A percentile compares a stretch with the other conserved stretches of the same genome.
Conservation (phyloP, 2,888 invertebrate genomes). For the Andrena praecox region DNA sequence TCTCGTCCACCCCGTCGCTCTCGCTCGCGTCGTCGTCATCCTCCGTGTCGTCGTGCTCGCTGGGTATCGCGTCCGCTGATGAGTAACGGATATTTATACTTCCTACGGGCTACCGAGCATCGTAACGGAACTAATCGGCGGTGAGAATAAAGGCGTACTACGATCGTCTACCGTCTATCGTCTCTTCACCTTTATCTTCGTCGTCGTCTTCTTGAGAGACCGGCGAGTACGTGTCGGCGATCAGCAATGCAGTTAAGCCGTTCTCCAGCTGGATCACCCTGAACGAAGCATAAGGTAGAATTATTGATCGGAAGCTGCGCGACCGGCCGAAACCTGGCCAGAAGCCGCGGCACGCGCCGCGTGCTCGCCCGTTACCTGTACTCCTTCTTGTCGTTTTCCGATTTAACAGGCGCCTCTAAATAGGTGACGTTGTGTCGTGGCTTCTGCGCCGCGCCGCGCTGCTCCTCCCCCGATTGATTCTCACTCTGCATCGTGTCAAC, state of each 20-base stretch:
- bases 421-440: slow-evolving; percentile 70
- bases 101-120: slow-evolving; percentile 5
- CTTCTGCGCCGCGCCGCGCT: background rate
- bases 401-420: slow-evolving; percentile 88
- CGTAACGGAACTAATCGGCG: too few relatives aligned
- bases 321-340: background rate
- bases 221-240: slow-evolving; percentile 87
- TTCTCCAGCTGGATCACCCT: slow-evolving; percentile 89
- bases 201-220: slow-evolving; percentile 57
- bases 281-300: slow-evolving; percentile 61
- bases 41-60: slow-evolving; percentile 56
- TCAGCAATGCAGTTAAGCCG: slow-evolving; percentile 90
- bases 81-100: slow-evolving; percentile 9
- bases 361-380: slow-evolving; percentile 88
- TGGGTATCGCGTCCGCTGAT: slow-evolving; percentile 22
- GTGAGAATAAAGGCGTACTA: background rate
- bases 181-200: slow-evolving; percentile 80
- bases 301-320: background rate
- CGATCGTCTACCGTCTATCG: background rate
- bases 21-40: slow-evolving; percentile 73
- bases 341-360: background rate
- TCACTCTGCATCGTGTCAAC: slow-evolving; percentile 32
- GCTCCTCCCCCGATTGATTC: background rate
- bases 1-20: slow-evolving; percentile 58
- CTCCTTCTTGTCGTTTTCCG: slow-evolving; percentile 91